Conservation (phyloP, 2,797 vertebrate genomes). For the Notoglanidium macrostoma region DNA sequence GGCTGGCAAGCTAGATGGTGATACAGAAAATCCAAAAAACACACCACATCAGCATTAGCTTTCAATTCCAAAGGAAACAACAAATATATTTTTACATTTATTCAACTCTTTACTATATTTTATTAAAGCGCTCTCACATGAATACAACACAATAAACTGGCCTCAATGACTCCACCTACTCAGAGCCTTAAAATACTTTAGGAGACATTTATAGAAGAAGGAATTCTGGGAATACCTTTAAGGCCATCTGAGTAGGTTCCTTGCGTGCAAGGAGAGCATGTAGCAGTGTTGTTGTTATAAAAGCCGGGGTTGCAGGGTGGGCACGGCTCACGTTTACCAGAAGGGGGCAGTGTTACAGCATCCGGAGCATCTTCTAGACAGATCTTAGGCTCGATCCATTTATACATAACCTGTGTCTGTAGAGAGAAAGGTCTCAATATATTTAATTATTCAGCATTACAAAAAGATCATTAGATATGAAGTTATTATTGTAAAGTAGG, state of each 20-base stretch:
- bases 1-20: conserved; percentile 78
- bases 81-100: neutral
- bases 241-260: conserved; percentile 90
- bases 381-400: conserved; percentile 95
- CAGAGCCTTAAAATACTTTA: neutral
- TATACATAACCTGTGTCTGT: conserved; percentile 91
- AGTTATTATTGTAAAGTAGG: neutral
- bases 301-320: conserved; percentile 97
- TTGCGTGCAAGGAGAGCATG: conserved; percentile 85
- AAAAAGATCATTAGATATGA: neutral
- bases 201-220: neutral
- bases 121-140: no score
- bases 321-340: conserved; percentile 87
- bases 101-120: neutral
- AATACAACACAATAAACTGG: neutral
- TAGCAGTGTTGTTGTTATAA: conserved; percentile 89
- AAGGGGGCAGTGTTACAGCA: conserved; percentile 83
- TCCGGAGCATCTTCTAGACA: conserved; percentile 83
- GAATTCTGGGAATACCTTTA: conserved; percentile 64
- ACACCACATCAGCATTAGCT: neutral
- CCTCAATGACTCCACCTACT: neutral
- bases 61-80: neutral
- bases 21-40: conserved; percentile 7
- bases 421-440: neutral
- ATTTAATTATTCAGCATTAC: neutral